Base-by-base conservation (phyloP, 1,140 invertebrate species). In the Ostrea edulis region DNA sequence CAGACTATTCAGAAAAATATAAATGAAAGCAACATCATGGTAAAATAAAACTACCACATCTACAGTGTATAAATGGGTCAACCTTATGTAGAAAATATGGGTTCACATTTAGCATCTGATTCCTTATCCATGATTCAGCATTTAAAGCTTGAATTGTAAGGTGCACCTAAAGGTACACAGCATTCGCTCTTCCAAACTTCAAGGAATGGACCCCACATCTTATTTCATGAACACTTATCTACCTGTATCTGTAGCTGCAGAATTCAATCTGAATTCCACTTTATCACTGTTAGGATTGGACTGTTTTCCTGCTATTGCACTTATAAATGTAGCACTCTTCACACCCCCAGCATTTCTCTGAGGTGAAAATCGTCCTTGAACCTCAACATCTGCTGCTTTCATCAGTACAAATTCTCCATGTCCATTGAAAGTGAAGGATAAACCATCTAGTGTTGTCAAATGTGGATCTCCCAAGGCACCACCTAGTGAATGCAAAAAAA, bases 341-440 rank as follows among this genome's bases (percentile, higher is more conserved):
- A 68, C 65, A 11, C 65, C 65, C 25, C n/a, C 65, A 68, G 65
- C n/a, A 22, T 68, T 68, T 22, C 9, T 51, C 14, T 85, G 52
- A 44, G 58, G n/a, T 51, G 84, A 52, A 51, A 85, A 22, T 58
- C 87, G 8, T 14, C 65, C 87, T 85, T 88, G 87, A 9, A 85
- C 51, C 81, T 88, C 83, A 20, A 25, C 35, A 12, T 53, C 20
- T 4, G 71, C 5, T 11, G 84, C 54, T 52, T 86, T 86, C 8
- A 89, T 51, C 12, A 89, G 53, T 9, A 77, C 14, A 77, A 85
- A 89, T 62, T 89, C 88, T 52, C 88, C 88, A 20, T 52, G 62
- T 8, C 88, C 88, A 85, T 89, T 89, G 71, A 89, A 89, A 14
- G 88, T 85, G 44, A 87, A 89, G 14, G 82, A 11, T n/a, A 87